These are phyloP conservation scores for Calycopis cecrops DNA, from an alignment of 1,140 invertebrate genomes.

Conservation along the genomic window DNA sequence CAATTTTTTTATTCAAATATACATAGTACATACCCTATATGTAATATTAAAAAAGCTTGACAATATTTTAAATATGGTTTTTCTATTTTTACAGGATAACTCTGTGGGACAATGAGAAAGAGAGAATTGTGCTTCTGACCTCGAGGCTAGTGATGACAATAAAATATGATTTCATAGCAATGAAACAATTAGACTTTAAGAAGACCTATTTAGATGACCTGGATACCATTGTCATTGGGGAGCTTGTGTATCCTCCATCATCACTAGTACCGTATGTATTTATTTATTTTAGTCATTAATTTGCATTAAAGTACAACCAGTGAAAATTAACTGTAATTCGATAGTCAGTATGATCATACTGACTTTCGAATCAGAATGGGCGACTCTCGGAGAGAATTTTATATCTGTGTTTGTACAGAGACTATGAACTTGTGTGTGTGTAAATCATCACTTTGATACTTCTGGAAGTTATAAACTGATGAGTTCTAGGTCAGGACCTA, in stretches of 20 bases:
- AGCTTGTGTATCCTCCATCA: slow-evolving; percentile 85
- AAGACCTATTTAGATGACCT: slow-evolving; percentile 80
- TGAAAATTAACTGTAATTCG: not conserved
- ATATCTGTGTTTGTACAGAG: too few relatives aligned
- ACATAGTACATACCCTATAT: too few relatives aligned
- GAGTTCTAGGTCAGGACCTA: too few relatives aligned
- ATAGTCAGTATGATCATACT: not conserved
- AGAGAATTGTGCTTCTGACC: slow-evolving; percentile 84
- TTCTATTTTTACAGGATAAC: slow-evolving; percentile 80
- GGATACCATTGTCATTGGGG: slow-evolving; percentile 83
- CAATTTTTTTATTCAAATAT: not conserved
- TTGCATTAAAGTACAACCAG: not conserved
- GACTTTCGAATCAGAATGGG: too few relatives aligned
- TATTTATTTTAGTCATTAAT: slow-evolving; percentile 6
- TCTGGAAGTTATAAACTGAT: too few relatives aligned
- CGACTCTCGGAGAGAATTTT: too few relatives aligned
- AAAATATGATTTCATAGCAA: slow-evolving; percentile 90
- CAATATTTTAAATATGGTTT: too few relatives aligned
- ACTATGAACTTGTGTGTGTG: too few relatives aligned
- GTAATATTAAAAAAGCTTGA: too few relatives aligned
- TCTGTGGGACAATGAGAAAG: slow-evolving; percentile 91
- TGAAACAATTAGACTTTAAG: slow-evolving; percentile 81
- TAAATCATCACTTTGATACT: too few relatives aligned
- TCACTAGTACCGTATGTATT: slow-evolving; percentile 89
- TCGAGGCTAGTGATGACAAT: slow-evolving; percentile 82